Conservation (phyloP, 1,140 invertebrate genomes). For the Drosophila sp. region DNA sequence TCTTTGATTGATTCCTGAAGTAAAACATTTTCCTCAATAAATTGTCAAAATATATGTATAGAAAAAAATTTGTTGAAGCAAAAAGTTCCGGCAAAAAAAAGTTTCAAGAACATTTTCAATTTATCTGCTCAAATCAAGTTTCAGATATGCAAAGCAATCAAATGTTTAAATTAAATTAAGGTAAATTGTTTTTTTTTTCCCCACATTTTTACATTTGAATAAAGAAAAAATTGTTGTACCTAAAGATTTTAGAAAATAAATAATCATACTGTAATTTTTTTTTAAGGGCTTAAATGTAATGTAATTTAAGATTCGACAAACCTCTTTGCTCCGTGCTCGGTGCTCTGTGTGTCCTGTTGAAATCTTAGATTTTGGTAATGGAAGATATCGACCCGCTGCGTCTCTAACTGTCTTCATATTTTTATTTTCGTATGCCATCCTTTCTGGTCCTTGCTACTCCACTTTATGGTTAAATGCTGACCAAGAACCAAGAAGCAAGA, state of each 20-base stretch:
- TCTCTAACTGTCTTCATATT: conserved; percentile 6
- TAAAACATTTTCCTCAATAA: neutral
- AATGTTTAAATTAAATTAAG: neutral
- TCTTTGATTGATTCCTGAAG: neutral
- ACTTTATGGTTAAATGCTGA: neutral
- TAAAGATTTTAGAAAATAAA: no score
- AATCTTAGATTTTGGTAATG: neutral
- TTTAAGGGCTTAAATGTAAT: neutral
- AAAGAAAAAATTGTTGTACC: no score
- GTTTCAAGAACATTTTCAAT: conserved; percentile 4
- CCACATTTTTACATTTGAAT: neutral
- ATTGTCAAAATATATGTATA: neutral
- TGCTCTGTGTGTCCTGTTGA: neutral
- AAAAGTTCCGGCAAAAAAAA: neutral
- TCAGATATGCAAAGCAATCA: neutral
- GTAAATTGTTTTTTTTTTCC: neutral
- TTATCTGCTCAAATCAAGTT: neutral
- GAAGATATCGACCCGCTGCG: conserved; percentile 2
- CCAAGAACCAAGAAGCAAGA: neutral
- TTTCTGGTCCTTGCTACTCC: neutral
- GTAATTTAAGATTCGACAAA: neutral
- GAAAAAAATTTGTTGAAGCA: neutral
- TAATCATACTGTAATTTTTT: no score
- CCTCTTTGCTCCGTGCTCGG: neutral
- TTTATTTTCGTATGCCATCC: neutral